Evolutionary conservation across 2,113 vertebrate genomes (phyloP), one percentile per base, ranked within the genome.

Genomic region (Psilopogon haemacephalus): DNA sequence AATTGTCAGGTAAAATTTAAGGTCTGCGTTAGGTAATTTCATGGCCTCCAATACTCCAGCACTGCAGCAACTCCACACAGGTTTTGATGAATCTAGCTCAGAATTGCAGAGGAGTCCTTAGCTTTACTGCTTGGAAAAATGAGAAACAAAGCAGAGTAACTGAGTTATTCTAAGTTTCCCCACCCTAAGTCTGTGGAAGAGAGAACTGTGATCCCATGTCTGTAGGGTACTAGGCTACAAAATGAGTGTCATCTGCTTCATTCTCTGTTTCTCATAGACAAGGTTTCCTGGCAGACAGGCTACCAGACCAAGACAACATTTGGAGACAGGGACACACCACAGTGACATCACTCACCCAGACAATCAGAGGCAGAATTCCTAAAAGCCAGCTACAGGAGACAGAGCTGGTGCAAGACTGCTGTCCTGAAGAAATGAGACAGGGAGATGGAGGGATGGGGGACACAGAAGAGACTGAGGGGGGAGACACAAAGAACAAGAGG

Each of bases 281-380:
- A 44, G 42, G 16, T 17, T 17, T 15, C 42, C 15, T 44, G 42
- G 16, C 42, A 30, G 26, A 35, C 13, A 7, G 28, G 9, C 58
- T 52, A 18, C 19, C 48, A 37, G 67, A 48, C 1, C 48, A 75
- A 73, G 38, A 35, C 0, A 0, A 38, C 0, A 0, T 56, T 9
- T 48, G 40, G n/a, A 48, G 71, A 30, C 8, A 16, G 79, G 6
- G 30, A 30, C 78, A 65, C 35, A 35, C 15, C 15, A 2, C 0
- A 0, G 11, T 18, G 58, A 58, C 2, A 15, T 9, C 52, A 56
- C 9, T 5, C 38, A 13, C 35, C 20, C 32, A n/a, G 28, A 26
- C 68, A 89, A 46, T 46, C 63, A 48, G 48, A 15, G 30, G 82
- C 38, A 30, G 11, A 60, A 27, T 21, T 65, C 35, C 48, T 6